These are phyloP conservation scores for Erebia ligea DNA, from an alignment of 2,888 invertebrate genomes.

Conservation along the genomic window DNA sequence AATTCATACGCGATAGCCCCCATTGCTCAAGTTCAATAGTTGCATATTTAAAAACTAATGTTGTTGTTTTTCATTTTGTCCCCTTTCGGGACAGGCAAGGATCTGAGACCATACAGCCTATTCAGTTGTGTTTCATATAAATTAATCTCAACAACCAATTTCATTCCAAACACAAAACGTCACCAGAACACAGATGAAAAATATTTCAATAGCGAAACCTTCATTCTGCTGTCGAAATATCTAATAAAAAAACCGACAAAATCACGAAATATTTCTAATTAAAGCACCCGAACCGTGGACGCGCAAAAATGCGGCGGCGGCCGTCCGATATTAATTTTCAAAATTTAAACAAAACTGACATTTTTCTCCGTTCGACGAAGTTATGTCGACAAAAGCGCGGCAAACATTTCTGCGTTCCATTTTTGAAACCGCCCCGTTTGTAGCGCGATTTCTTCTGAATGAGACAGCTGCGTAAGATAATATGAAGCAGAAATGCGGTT, in stretches of 20 bases:
- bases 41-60: no score
- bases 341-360: slow-evolving; percentile 80
- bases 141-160: background rate
- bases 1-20: no score
- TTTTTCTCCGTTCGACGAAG: slow-evolving; percentile 73
- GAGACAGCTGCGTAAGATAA: slow-evolving; percentile 15
- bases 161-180: slow-evolving; percentile 7
- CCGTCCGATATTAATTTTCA: slow-evolving; percentile 75
- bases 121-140: background rate
- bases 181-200: slow-evolving; percentile 33
- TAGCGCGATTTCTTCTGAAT: slow-evolving; percentile 27
- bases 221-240: slow-evolving; percentile 17
- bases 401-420: slow-evolving; percentile 64
- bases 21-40: no score
- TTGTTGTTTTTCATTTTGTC: no score
- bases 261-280: slow-evolving; percentile 80
- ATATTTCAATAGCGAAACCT: slow-evolving; percentile 36
- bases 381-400: slow-evolving; percentile 67
- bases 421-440: slow-evolving; percentile 50
- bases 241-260: slow-evolving; percentile 55
- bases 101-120: no score
- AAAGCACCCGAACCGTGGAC: slow-evolving; percentile 53
- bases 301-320: slow-evolving; percentile 61
- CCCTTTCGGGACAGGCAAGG: no score
- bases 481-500: slow-evolving; percentile 11